A percentile compares a stretch with the other conserved stretches of the same genome.
Conservation (phyloP, 1,140 invertebrate genomes). For the Diprion similis region DNA sequence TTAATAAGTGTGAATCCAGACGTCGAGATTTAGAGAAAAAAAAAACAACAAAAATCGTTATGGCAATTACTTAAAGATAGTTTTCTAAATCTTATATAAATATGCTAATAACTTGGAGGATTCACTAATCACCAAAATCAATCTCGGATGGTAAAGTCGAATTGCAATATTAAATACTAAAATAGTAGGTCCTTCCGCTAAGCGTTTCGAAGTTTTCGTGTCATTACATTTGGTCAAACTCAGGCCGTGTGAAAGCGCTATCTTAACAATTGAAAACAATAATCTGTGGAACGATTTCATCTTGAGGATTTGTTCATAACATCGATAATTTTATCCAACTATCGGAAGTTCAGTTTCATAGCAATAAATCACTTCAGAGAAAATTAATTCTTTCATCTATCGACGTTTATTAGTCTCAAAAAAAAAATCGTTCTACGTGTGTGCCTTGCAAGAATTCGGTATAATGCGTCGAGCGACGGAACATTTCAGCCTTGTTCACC, state of each 20-base stretch:
- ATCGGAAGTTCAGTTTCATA: too few relatives aligned
- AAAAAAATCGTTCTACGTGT: too few relatives aligned
- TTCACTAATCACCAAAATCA: constrained; percentile 59
- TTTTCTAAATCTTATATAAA: constrained; percentile 38
- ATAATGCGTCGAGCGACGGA: neutral
- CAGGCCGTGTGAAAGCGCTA: too few relatives aligned
- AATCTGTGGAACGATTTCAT: too few relatives aligned
- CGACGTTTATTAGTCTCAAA: too few relatives aligned
- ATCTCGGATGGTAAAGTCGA: constrained; percentile 20
- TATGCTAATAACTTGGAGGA: constrained; percentile 40
- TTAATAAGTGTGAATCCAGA: constrained; percentile 56
- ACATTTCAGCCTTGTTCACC: constrained; percentile 25
- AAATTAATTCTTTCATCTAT: too few relatives aligned
- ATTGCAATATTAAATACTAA: neutral
- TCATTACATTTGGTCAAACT: too few relatives aligned
- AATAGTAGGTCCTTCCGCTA: neutral
- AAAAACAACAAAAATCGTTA: constrained; percentile 33
- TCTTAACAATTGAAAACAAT: too few relatives aligned
- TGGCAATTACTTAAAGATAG: constrained; percentile 44
- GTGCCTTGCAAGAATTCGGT: neutral
- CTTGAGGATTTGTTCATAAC: too few relatives aligned
- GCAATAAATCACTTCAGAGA: too few relatives aligned
- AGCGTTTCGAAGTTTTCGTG: too few relatives aligned
- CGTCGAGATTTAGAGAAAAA: constrained; percentile 7
- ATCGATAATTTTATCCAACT: too few relatives aligned